Conservation (phyloP, 2,113 vertebrate genomes). For the Rallus limicola region DNA sequence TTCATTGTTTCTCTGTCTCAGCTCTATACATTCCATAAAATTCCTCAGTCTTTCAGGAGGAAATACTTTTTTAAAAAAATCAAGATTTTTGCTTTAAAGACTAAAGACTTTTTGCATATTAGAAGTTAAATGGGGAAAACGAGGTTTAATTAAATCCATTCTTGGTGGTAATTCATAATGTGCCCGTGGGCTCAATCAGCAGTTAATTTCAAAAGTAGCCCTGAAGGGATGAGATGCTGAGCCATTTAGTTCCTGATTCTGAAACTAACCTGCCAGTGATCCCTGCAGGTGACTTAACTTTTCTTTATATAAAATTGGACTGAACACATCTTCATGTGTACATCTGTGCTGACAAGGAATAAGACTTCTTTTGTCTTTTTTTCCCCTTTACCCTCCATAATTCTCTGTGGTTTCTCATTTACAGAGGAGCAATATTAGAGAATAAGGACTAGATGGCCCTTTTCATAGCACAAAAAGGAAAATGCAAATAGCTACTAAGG, state of each 20-base stretch:
- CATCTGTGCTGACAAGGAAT: not conserved
- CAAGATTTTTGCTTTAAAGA: not conserved
- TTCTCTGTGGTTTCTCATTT: not conserved
- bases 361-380: not conserved
- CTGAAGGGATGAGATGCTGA: not conserved
- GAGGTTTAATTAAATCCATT: slow-evolving; percentile 6
- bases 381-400: not conserved
- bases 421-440: not conserved
- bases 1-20: not conserved
- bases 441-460: not conserved
- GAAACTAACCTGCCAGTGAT: not conserved
- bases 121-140: not conserved
- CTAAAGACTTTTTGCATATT: not conserved
- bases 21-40: not conserved
- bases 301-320: not conserved
- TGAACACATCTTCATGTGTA: not conserved
- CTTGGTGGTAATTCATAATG: not conserved
- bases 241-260: not conserved
- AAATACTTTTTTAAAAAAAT: not conserved
- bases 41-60: not conserved
- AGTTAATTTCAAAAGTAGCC: not conserved
- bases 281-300: not conserved
- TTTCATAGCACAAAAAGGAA: not conserved
- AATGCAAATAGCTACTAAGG: not conserved
- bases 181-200: not conserved